These are phyloP conservation scores for Trissoscelio sp. DNA, from an alignment of 2,888 invertebrate species.

Conservation along the genomic window DNA sequence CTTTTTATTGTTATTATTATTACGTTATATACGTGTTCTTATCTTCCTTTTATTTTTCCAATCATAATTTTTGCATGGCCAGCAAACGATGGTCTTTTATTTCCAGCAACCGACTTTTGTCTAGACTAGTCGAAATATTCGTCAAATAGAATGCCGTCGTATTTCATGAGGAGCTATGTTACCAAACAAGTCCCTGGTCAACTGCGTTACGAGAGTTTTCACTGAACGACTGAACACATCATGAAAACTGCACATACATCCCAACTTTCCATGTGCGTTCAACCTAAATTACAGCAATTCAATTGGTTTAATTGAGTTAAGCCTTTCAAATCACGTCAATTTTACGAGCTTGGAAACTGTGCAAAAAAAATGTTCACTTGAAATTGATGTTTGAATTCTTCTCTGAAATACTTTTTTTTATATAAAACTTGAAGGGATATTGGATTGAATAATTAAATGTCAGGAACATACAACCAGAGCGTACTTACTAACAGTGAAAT, in stretches of 20 bases:
- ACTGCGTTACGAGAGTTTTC: conserved; percentile 5
- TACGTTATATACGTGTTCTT: background rate
- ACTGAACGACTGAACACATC: conserved; percentile 26
- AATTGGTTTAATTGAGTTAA: conserved; percentile 19
- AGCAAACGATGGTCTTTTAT: background rate
- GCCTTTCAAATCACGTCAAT: conserved; percentile 13
- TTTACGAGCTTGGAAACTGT: too few relatives aligned
- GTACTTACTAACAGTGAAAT: background rate
- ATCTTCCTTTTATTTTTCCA: background rate
- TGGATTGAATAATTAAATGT: background rate
- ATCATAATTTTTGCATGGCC: background rate
- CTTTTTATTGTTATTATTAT: conserved; percentile 2
- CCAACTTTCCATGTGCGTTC: conserved; percentile 13
- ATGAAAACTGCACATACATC: conserved; percentile 15
- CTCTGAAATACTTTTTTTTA: too few relatives aligned
- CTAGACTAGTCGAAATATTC: conserved; percentile 8
- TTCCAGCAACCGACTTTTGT: conserved; percentile 3
- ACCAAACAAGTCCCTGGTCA: conserved; percentile 34
- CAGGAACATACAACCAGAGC: background rate
- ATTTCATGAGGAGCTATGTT: conserved; percentile 17
- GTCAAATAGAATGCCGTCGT: conserved; percentile 10
- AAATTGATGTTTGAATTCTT: too few relatives aligned
- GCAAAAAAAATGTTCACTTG: background rate
- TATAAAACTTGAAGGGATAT: background rate
- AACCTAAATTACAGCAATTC: conserved; percentile 21